These are phyloP conservation scores for Acanthurus leucopareius DNA, from an alignment of 2,797 vertebrate genomes.

Conservation along the genomic window DNA sequence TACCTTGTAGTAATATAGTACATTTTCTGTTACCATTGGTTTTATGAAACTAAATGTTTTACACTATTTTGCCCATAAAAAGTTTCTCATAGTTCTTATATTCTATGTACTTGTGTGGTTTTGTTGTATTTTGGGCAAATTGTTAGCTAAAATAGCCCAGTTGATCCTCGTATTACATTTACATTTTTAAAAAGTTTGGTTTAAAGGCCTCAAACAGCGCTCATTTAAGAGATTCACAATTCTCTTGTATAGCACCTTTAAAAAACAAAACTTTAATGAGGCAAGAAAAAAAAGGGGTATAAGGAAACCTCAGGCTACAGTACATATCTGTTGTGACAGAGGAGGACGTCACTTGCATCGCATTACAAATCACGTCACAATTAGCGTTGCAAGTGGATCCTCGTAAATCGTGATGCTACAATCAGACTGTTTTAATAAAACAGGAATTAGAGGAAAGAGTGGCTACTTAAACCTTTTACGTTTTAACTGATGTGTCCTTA, in stretches of 20 bases:
- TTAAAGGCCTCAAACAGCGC: constrained; percentile 47
- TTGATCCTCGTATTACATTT: too few relatives aligned
- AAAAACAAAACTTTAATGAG: background rate
- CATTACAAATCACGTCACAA: background rate
- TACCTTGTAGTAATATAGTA: background rate
- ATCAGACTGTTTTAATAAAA: background rate
- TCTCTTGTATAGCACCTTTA: constrained; percentile 25
- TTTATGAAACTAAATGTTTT: background rate
- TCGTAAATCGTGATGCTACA: background rate
- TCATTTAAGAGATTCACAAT: constrained; percentile 24
- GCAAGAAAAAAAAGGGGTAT: background rate
- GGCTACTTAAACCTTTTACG: background rate
- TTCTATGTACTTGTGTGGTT: background rate
- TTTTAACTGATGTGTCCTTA: background rate
- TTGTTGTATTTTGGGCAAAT: constrained; percentile 2
- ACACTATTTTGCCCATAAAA: background rate
- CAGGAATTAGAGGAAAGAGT: background rate
- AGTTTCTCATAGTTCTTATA: background rate
- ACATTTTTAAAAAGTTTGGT: background rate
- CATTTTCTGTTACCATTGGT: background rate
- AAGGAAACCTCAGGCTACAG: constrained; percentile 15
- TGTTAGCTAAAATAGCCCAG: background rate
- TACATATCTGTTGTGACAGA: constrained; percentile 16
- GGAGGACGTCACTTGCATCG: background rate
- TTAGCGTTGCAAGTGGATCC: background rate